Evolutionary conservation across 1,140 invertebrate species (phyloP).

Genomic region (Drosophila gunungcola): DNA sequence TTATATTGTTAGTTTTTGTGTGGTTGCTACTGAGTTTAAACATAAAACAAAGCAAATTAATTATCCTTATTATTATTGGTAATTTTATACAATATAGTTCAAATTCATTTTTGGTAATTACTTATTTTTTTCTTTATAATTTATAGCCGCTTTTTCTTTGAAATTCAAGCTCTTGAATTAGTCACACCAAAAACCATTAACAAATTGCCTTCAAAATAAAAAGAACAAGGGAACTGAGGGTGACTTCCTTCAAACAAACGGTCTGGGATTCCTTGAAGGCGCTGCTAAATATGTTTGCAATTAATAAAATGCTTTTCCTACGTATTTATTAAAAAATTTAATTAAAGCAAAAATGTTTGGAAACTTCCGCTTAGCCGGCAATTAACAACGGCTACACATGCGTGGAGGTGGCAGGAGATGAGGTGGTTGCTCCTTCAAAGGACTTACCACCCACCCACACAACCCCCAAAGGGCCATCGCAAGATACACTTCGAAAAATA

Average conservation of each 20-base stretch:
- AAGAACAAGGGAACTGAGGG: background rate
- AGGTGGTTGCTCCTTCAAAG: conserved; percentile 28
- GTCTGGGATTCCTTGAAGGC: conserved; percentile 23
- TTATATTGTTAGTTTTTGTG: too few relatives aligned
- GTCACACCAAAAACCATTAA: conserved; percentile 37
- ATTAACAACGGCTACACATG: conserved; percentile 53
- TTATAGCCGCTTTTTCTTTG: conserved; percentile 16
- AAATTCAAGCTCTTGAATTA: conserved; percentile 18
- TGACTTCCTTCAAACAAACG: background rate
- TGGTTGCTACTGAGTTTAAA: too few relatives aligned
- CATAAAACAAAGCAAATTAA: too few relatives aligned
- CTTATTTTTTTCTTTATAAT: conserved; percentile 6
- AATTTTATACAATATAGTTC: background rate
- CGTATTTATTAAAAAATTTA: conserved; percentile 55
- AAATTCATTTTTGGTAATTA: background rate
- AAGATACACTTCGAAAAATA: conserved; percentile 1
- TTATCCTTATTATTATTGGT: background rate
- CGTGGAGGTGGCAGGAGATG: conserved; percentile 25
- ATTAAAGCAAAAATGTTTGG: conserved; percentile 59
- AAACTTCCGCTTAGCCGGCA: conserved; percentile 50
- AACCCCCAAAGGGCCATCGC: conserved; percentile 1
- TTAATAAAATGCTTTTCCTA: conserved; percentile 25
- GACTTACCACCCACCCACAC: background rate
- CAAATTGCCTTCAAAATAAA: conserved; percentile 14
- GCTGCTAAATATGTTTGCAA: conserved; percentile 37